Percentiles rank a stretch among this genome's conserved stretches.
Conservation (phyloP, 2,797 vertebrate genomes). For the Catharus ustulatus region DNA sequence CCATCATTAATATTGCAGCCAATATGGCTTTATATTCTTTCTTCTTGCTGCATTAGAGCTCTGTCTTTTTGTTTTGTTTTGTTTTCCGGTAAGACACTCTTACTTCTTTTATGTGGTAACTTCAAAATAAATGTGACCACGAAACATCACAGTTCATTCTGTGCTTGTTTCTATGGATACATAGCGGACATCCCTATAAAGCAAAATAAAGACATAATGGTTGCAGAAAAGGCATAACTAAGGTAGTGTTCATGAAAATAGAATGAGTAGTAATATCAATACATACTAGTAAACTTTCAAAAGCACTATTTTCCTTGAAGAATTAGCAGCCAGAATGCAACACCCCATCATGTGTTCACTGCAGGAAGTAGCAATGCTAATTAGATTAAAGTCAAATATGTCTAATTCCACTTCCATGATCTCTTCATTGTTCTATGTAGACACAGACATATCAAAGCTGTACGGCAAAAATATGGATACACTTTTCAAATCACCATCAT, state of each 20-base stretch:
- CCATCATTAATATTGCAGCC: not conserved
- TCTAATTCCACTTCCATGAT: not conserved
- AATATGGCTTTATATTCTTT: not conserved
- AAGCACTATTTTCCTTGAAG: not conserved
- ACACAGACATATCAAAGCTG: not conserved
- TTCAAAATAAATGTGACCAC: not conserved
- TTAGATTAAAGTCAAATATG: not conserved
- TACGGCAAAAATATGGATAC: not conserved
- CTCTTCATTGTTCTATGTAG: not conserved
- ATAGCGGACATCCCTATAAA: not conserved
- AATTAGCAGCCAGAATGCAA: not conserved
- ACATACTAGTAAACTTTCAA: not conserved
- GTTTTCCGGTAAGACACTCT: not conserved
- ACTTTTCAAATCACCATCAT: not conserved
- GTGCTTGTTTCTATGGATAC: slow-evolving; percentile 31
- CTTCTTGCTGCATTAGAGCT: not conserved
- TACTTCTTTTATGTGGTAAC: not conserved
- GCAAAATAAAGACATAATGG: not conserved
- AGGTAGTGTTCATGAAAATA: not conserved
- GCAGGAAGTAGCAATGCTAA: not conserved
- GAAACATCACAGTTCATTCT: not conserved
- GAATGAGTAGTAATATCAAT: not conserved
- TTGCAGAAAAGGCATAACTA: not conserved
- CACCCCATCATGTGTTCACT: not conserved
- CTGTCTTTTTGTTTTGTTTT: not conserved